Evolutionary conservation across 2,888 invertebrate genomes (phyloP).

Genomic region (Lycophotia porphyrea): DNA sequence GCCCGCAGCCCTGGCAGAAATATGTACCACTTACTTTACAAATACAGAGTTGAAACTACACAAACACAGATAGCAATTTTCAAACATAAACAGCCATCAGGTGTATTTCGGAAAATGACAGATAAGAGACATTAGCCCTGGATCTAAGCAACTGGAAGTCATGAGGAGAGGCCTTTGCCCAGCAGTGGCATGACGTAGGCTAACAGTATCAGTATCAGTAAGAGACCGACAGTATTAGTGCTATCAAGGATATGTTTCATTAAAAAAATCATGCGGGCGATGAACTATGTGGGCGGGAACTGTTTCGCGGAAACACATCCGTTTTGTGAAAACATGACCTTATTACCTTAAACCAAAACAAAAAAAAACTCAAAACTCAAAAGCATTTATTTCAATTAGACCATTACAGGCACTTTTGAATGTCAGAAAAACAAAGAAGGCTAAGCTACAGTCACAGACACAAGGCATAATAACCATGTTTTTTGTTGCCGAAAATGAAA

Average conservation of each 20-base stretch:
- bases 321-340: slow-evolving; percentile 40
- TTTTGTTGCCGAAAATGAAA: neutral
- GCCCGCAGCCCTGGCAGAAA: too few relatives aligned
- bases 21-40: neutral
- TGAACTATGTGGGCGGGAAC: too few relatives aligned
- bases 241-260: slow-evolving; percentile 52
- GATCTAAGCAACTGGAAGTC: too few relatives aligned
- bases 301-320: slow-evolving; percentile 51
- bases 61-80: slow-evolving; percentile 1
- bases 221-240: slow-evolving; percentile 23
- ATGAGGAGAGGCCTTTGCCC: too few relatives aligned
- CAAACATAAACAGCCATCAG: neutral
- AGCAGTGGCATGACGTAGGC: too few relatives aligned
- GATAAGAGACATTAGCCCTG: slow-evolving; percentile 43
- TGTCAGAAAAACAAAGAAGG: too few relatives aligned
- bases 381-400: too few relatives aligned
- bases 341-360: neutral
- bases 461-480: too few relatives aligned
- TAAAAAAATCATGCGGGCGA: slow-evolving; percentile 63
- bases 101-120: slow-evolving; percentile 25
- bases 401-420: too few relatives aligned
- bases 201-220: too few relatives aligned
- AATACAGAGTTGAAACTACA: neutral
- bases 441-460: too few relatives aligned
- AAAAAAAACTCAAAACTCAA: too few relatives aligned